Conservation (phyloP, 2,113 vertebrate species). For the Coregonus clupeaformis region DNA sequence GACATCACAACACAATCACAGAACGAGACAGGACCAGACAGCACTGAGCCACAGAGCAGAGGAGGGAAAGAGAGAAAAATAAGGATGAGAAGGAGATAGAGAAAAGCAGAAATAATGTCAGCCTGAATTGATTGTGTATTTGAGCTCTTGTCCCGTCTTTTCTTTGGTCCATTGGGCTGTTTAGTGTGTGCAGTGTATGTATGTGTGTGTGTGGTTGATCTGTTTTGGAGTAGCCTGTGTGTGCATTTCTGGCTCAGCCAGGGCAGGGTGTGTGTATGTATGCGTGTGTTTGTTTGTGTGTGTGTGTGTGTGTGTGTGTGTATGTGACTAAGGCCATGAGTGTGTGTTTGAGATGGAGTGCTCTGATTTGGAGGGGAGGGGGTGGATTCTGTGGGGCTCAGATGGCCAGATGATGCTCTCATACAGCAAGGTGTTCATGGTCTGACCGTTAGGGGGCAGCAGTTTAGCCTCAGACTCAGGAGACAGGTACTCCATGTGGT, state of each 20-base stretch:
- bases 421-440: slow-evolving; percentile 77
- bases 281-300: too few relatives aligned
- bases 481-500: slow-evolving; percentile 92
- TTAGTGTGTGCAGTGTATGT: too few relatives aligned
- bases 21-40: slow-evolving; percentile 49
- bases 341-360: slow-evolving; percentile 26
- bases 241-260: slow-evolving; percentile 6
- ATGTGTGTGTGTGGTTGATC: slow-evolving; percentile 11
- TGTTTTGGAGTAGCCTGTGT: neutral
- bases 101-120: neutral
- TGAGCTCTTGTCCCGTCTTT: slow-evolving; percentile 60
- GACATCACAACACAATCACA: slow-evolving; percentile 50
- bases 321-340: slow-evolving; percentile 22
- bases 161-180: slow-evolving; percentile 47
- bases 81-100: too few relatives aligned
- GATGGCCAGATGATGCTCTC: slow-evolving; percentile 82
- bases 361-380: neutral
- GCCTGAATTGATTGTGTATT: slow-evolving; percentile 42
- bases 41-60: slow-evolving; percentile 42
- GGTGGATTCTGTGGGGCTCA: slow-evolving; percentile 17
- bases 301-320: too few relatives aligned
- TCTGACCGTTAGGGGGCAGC: slow-evolving; percentile 76
- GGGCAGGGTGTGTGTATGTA: too few relatives aligned
- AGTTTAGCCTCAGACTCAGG: slow-evolving; percentile 88
- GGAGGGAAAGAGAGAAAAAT: neutral